Conservation (phyloP, 2,113 vertebrate species). For the Rhynchomys soricoides region DNA sequence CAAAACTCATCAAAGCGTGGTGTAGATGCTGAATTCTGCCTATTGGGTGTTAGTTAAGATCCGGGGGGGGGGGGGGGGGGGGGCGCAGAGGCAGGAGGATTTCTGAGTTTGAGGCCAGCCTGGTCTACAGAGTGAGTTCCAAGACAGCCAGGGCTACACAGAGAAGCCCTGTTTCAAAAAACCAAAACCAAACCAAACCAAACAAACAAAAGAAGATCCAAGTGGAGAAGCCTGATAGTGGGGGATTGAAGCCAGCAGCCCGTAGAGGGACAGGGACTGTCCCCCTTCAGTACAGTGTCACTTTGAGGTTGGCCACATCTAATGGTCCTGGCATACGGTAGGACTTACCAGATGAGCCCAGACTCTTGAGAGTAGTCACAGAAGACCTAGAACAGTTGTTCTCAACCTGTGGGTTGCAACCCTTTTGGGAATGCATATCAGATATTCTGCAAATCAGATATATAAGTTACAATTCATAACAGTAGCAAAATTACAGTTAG, state of each 20-base stretch:
- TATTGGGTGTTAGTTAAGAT: neutral
- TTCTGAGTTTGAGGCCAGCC: no score
- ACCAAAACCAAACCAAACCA: no score
- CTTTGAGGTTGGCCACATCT: neutral
- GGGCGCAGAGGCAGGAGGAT: no score
- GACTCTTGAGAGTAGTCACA: neutral
- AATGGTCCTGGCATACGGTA: neutral
- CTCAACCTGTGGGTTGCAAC: neutral
- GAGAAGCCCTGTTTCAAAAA: no score
- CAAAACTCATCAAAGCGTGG: neutral
- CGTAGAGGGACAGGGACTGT: neutral
- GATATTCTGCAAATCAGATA: neutral
- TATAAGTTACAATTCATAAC: neutral
- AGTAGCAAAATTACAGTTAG: neutral
- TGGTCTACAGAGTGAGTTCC: no score
- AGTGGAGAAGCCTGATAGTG: neutral
- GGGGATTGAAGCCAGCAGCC: neutral
- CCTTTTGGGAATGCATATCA: no score
- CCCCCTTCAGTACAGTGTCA: neutral
- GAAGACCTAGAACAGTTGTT: neutral
- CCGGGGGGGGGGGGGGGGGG: no score
- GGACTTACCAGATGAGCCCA: neutral
- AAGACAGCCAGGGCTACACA: no score
- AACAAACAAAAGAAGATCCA: no score
- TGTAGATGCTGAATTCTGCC: slow-evolving; percentile 1